Base-by-base conservation (phyloP, 2,113 vertebrate genomes). In the Petaurus breviceps region DNA sequence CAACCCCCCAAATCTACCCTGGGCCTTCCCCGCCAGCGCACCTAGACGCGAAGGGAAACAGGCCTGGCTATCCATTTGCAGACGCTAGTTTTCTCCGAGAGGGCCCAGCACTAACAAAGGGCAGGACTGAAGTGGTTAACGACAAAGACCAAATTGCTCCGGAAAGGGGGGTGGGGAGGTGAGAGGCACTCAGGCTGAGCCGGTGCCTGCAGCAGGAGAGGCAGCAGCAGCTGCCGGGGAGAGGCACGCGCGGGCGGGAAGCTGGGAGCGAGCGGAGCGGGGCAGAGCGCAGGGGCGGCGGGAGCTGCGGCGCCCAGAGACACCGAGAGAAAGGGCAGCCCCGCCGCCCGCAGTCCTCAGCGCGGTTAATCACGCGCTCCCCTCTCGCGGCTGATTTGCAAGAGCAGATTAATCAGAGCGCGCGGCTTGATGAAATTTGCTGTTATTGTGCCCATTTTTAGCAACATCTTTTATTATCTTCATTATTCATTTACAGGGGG, bases 361-460 rank as follows among this genome's bases (percentile, higher is more conserved):
- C 98, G 98, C 98, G 99, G 99, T 99, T 99, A 99, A 99, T 99
- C 99, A 99, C 99, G 98, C 99, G 98, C 99, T 99, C 97, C 98
- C 98, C 98, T 98, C 99, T 99, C 98, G 84, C 98, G 98, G 98
- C 99, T 99, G 99, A 99, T 99, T 99, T 99, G 99, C 99, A 99
- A 99, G 99, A 99, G 98, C 99, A 99, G 99, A 99, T 99, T 99
- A 99, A 99, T 99, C 99, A 99, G 99, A 99, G 99, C 98, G 98
- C 98, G 97, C 99, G 99, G 99, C 99, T 99, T 99, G 99, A 99
- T 99, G 99, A 99, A 99, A 99, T 99, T 99, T 99, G 99, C 99
- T 99, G 99, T 99, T 99, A 99, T 99, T 99, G 99, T 99, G 99
- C 99, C 99, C 99, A 99, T 99, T 99, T 99, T 99, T 99, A 99